These are phyloP conservation scores for Drosophila novamexicana DNA, from an alignment of 1,140 invertebrate species.

Conservation along the genomic window DNA sequence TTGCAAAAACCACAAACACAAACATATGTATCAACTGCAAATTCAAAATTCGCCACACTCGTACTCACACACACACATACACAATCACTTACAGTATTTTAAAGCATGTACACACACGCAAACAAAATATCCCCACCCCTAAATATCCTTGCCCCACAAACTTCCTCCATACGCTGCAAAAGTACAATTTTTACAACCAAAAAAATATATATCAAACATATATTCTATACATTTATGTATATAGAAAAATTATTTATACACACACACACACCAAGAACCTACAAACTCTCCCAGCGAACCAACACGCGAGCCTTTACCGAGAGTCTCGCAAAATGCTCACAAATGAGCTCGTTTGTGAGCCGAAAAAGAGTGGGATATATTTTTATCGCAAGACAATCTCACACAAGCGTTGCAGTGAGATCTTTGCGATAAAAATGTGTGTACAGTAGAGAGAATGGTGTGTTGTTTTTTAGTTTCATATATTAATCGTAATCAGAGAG, in stretches of 20 bases:
- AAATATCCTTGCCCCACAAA: slow-evolving; percentile 46
- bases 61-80: slow-evolving; percentile 47
- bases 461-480: too few species aligned
- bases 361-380: too few species aligned
- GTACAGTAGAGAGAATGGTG: too few species aligned
- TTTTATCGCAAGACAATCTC: too few species aligned
- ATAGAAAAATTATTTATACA: slow-evolving; percentile 78
- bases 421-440: too few species aligned
- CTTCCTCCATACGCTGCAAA: slow-evolving; percentile 84
- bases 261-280: slow-evolving; percentile 74
- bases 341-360: too few species aligned
- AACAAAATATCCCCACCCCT: slow-evolving; percentile 24
- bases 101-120: slow-evolving; percentile 43
- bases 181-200: slow-evolving; percentile 84
- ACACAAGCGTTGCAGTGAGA: too few species aligned
- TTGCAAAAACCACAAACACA: slow-evolving; percentile 21
- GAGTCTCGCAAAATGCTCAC: too few species aligned
- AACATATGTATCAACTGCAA: slow-evolving; percentile 72
- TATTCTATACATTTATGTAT: slow-evolving; percentile 54
- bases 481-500: too few species aligned
- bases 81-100: slow-evolving; percentile 80
- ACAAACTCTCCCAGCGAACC: slow-evolving; percentile 45
- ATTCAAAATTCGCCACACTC: slow-evolving; percentile 57
- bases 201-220: slow-evolving; percentile 76
- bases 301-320: too few species aligned